These are phyloP conservation scores for Coendou prehensilis DNA, from an alignment of 2,797 vertebrate species.

Conservation along the genomic window DNA sequence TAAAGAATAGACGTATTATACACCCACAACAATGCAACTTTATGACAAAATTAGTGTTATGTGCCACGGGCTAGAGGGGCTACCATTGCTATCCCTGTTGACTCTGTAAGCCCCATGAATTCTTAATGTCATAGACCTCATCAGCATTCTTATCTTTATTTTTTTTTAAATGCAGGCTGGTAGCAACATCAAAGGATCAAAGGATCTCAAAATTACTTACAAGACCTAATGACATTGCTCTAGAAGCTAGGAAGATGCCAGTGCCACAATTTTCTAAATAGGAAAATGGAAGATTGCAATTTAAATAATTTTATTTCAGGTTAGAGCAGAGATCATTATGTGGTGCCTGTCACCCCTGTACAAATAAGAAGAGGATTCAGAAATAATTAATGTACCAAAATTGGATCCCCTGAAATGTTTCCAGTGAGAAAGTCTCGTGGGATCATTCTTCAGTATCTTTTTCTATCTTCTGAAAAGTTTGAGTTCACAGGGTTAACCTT, in stretches of 20 bases:
- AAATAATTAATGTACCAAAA: constrained; percentile 62
- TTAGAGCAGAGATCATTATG: constrained; percentile 51
- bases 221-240: constrained; percentile 38
- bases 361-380: constrained; percentile 48
- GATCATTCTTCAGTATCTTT: constrained; percentile 62
- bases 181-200: constrained; percentile 53
- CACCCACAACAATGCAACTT: neutral
- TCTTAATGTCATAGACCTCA: constrained; percentile 25
- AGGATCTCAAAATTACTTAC: constrained; percentile 62
- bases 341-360: constrained; percentile 32
- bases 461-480: constrained; percentile 70
- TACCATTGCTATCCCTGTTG: neutral
- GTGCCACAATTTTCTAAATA: constrained; percentile 62
- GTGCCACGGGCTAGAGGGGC: neutral
- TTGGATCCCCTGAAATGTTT: constrained; percentile 67
- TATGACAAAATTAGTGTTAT: neutral
- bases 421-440: constrained; percentile 50
- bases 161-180: neutral
- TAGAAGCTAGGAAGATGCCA: constrained; percentile 33
- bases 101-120: neutral
- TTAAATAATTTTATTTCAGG: constrained; percentile 36
- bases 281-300: constrained; percentile 60
- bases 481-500: constrained; percentile 74
- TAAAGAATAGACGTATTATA: neutral
- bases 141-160: constrained; percentile 30